phyloP scores from a whole-genome alignment of 30 jellyfish, hydroid and myxozoan genomes.

The Mastigias papua region DNA sequence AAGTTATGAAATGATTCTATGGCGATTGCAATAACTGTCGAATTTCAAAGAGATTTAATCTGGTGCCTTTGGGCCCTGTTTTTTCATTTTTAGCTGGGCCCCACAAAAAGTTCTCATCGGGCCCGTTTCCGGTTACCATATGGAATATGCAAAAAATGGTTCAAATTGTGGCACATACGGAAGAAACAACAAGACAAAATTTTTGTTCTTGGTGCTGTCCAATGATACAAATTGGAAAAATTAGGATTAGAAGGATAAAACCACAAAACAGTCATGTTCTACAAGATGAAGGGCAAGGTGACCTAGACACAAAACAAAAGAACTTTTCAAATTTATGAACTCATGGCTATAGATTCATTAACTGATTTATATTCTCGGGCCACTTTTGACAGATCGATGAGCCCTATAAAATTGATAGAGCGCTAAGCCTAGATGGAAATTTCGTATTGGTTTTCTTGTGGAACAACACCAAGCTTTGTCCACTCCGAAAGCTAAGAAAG shows the following conservation, averaged over 20 bases:
- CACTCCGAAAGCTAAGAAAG: too few relatives aligned
- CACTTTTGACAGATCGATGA: too few relatives aligned
- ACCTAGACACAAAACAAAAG: constrained; percentile 3
- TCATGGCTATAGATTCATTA: not conserved
- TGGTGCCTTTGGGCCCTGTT: too few relatives aligned
- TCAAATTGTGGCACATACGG: not conserved
- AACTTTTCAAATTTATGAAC: not conserved
- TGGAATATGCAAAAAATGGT: too few relatives aligned
- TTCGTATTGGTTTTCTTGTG: not conserved
- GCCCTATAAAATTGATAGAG: not conserved
- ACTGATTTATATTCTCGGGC: not conserved
- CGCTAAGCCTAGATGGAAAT: not conserved
- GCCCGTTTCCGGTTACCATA: too few relatives aligned
- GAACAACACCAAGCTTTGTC: too few relatives aligned
- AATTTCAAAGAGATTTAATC: too few relatives aligned
- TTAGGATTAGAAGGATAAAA: not conserved
- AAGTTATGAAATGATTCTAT: too few relatives aligned
- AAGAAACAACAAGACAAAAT: not conserved
- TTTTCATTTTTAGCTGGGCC: too few relatives aligned
- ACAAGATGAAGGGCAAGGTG: constrained; percentile 3
- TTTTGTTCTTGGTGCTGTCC: not conserved
- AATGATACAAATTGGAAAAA: not conserved
- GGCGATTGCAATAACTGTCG: too few relatives aligned
- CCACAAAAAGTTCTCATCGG: too few relatives aligned
- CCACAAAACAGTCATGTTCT: not conserved